Evolutionary conservation across 2,113 vertebrate species (phyloP).

Genomic region (Cyprinodon tularosa): DNA sequence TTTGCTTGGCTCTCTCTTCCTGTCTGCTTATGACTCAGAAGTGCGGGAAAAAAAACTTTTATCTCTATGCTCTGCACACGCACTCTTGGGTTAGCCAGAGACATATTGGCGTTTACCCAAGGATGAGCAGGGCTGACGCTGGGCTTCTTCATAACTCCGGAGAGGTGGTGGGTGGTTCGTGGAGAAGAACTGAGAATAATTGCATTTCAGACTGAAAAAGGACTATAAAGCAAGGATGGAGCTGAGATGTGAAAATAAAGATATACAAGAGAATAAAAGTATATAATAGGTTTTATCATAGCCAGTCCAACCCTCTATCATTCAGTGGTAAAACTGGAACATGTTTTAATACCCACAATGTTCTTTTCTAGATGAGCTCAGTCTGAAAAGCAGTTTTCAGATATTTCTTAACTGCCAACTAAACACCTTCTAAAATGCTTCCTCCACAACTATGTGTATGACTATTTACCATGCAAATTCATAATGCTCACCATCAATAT

Average conservation of each 20-base stretch:
- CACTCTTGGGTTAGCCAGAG: conserved; percentile 50
- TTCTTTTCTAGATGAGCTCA: too few relatives aligned
- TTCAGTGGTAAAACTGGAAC: too few relatives aligned
- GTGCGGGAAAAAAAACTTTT: conserved; percentile 55
- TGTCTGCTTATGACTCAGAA: conserved; percentile 69
- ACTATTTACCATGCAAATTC: background rate
- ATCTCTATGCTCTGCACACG: conserved; percentile 25
- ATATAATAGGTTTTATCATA: too few relatives aligned
- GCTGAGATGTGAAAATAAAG: background rate
- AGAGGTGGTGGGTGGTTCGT: conserved; percentile 42
- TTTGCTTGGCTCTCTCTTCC: conserved; percentile 27
- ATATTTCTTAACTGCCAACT: too few relatives aligned
- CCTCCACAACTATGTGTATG: too few relatives aligned
- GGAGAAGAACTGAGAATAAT: conserved; percentile 30
- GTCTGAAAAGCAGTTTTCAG: background rate
- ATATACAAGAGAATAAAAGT: background rate
- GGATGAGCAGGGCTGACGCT: conserved; percentile 42
- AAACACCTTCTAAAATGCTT: too few relatives aligned
- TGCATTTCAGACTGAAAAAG: conserved; percentile 22
- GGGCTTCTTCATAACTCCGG: conserved; percentile 39
- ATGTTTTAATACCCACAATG: too few relatives aligned
- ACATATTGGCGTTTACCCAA: conserved; percentile 59
- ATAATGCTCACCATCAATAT: background rate
- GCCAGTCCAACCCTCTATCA: too few relatives aligned
- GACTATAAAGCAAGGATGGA: conserved; percentile 6